Evolutionary conservation across 2,888 invertebrate genomes (phyloP), one percentile per base, ranked within the genome.

Genomic region (Eilema depressum): DNA sequence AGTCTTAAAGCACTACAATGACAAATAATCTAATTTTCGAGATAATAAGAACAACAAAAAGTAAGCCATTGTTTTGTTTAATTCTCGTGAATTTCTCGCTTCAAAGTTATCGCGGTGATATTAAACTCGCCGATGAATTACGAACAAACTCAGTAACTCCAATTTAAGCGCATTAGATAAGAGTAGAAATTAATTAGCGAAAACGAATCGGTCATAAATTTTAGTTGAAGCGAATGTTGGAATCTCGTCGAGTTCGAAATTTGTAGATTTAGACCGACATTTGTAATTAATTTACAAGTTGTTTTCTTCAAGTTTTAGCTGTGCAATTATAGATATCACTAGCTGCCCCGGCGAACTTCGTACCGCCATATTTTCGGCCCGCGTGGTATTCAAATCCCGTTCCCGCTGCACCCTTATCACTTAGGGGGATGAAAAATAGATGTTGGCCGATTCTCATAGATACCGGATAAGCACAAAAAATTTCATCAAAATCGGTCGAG

Each of bases 131-230:
- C 84, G 85, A 86, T 83, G 85, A 89, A 89, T 88, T 83, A 83
- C 80, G 82, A 86, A 86, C 85, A 87, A 91, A 89, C 83, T 88
- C 79, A 71, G 78, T 76, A 88, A 89, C 87, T 88, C 89, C 90
- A 90, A 91, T 91, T 53, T 89, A 88, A 85, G 88, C 85, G 85
- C 86, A 88, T 89, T 87, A 88, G 89, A 91, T 88, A 89, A 88
- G 89, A 88, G 88, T 86, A 84, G 82, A 90, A 92, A 92, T 92
- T 92, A 93, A 93, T 92, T 91, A 91, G 88, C 77, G 87, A 85
- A 84, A 88, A 86, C 87, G 88, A 84, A 88, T 86, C 84, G 86
- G 81, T 85, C 85, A 88, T 91, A 91, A 92, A 91, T 93, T 91
- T n/a, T 81, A 75, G 80, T 80, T 81, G 86, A 84, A 83, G 69